Evolutionary conservation across 1,140 invertebrate genomes (phyloP).

Genomic region (Drosophila pseudoobscura): DNA sequence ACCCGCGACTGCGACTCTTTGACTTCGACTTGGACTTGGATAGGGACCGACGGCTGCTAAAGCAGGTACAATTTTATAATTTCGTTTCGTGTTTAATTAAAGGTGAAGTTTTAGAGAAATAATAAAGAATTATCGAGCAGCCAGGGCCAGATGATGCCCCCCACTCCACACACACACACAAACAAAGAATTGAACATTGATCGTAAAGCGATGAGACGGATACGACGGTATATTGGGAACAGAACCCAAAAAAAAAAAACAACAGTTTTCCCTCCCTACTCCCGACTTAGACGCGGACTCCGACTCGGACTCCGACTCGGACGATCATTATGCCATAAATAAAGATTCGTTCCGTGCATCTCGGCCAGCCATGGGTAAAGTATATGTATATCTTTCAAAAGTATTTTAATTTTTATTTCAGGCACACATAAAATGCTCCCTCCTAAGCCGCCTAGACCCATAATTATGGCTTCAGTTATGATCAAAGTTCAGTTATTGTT

Average conservation of each 20-base stretch:
- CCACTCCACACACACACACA: conserved; percentile 33
- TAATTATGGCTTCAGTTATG: conserved; percentile 70
- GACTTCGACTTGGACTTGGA: conserved; percentile 36
- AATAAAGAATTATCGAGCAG: conserved; percentile 78
- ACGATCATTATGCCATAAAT: conserved; percentile 81
- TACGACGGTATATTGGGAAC: conserved; percentile 11
- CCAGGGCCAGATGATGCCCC: conserved; percentile 46
- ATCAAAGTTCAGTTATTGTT: conserved; percentile 70
- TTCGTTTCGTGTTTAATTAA: conserved; percentile 82
- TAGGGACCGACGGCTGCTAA: conserved; percentile 55
- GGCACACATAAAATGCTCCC: conserved; percentile 37
- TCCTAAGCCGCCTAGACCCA: conserved; percentile 50
- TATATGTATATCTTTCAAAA: conserved; percentile 22
- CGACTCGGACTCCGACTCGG: conserved; percentile 14
- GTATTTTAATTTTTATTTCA: conserved; percentile 77
- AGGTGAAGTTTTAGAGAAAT: conserved; percentile 82
- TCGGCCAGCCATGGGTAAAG: conserved; percentile 63
- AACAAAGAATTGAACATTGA: conserved; percentile 52
- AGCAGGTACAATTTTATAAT: conserved; percentile 82
- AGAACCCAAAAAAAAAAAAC: conserved; percentile 20
- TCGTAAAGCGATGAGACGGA: conserved; percentile 72
- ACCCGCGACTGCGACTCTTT: conserved; percentile 48
- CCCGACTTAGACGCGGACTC: conserved; percentile 47
- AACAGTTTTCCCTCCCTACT: conserved; percentile 29
- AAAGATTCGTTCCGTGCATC: conserved; percentile 77